Evolutionary conservation across 2,113 vertebrate species (phyloP), one percentile per base, ranked within the genome.

Genomic region (Verasper variegatus): DNA sequence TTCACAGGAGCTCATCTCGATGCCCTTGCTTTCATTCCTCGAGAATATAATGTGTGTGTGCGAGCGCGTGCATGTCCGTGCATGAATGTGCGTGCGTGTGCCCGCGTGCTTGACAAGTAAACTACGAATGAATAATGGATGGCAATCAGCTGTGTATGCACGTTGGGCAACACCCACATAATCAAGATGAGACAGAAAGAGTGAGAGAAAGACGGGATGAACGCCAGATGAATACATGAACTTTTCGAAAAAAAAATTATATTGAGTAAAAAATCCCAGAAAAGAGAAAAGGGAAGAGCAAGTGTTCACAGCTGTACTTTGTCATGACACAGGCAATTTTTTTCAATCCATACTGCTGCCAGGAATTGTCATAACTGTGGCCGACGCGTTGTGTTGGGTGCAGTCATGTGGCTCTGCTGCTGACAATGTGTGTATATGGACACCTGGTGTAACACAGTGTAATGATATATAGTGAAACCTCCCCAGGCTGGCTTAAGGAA

Each of bases 121-220:
- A 42, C 31, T 49, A 49, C 67, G 60, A 27, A 86, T 90, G 77
- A 91, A 91, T 89, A 87, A 92, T 89, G 81, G n/a, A 86, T 86
- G 83, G 71, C 74, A 65, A 37, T 88, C 83, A 85, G 83, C 78
- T 85, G 82, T 78, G 80, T 82, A 84, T 75, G 77, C 74, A 74
- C 45, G 23, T 40, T 64, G 68, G 85, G 69, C 20, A 77, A 90
- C 83, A 81, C 82, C 87, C 71, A 82, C 75, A 74, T 84, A 79
- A 90, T 90, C 81, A 86, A 74, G 86, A 84, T 56, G 23, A 65
- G 79, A 78, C 7, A 13, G 35, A 12, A 5, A 11, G 59, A 40
- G 23, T 54, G 55, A 57, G 26, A 60, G 58, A 58, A 26, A 74
- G 52, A 77, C 67, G 54, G 58, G 23, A 67, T 65, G 62, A 75